phyloP scores from a whole-genome alignment of 2,113 vertebrate species.

The Gymnobelideus leadbeateri region DNA sequence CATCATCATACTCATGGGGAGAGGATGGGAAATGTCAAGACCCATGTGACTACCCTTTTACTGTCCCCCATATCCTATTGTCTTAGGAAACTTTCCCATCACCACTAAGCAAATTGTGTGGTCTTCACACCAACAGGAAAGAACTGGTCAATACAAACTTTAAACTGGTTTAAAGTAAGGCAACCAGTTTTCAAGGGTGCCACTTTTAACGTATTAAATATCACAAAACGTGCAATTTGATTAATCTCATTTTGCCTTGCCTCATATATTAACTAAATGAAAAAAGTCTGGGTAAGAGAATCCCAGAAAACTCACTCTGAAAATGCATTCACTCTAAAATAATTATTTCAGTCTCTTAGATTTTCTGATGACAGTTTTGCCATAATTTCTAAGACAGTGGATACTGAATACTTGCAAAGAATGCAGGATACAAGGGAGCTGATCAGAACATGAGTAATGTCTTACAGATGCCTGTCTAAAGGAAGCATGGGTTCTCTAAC shows the following conservation, averaged over 20 bases:
- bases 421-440: accelerated
- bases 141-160: background rate
- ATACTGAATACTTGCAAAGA: slow-evolving; percentile 3
- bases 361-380: background rate
- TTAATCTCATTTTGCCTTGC: background rate
- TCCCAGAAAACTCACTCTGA: background rate
- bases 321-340: background rate
- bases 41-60: background rate
- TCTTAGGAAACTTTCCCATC: background rate
- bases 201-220: background rate
- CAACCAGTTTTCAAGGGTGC: background rate
- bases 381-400: slow-evolving; percentile 1
- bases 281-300: background rate
- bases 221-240: background rate
- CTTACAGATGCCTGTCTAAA: background rate
- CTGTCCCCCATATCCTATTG: background rate
- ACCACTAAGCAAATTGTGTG: background rate
- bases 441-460: background rate
- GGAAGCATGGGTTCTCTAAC: background rate
- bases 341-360: slow-evolving; percentile 1
- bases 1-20: background rate
- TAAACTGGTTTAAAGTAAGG: background rate
- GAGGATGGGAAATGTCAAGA: background rate
- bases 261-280: background rate
- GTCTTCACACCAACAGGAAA: background rate